Conservation (phyloP, 2,797 vertebrate species). For the Coranthus polyacanthus region DNA sequence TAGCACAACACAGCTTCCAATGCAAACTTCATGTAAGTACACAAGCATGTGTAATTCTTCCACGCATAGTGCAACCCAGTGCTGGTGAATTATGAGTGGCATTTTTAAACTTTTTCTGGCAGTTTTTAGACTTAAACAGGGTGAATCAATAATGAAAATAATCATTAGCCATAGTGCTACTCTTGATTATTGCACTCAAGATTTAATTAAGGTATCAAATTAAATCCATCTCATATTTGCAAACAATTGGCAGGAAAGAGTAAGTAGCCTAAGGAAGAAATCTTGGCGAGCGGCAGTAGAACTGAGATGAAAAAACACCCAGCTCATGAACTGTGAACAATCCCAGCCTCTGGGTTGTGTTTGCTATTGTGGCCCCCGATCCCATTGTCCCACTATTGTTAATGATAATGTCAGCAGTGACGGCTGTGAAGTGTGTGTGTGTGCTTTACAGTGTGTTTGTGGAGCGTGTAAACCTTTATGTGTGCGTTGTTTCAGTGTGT, state of each 20-base stretch:
- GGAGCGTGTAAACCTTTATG: too few species aligned
- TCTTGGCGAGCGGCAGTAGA: conserved; percentile 24
- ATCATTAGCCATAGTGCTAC: too few species aligned
- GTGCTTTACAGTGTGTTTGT: conserved; percentile 34
- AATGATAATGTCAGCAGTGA: conserved; percentile 77
- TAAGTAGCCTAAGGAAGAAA: conserved; percentile 23
- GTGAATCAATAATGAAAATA: too few species aligned
- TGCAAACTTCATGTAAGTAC: too few species aligned
- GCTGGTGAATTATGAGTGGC: too few species aligned
- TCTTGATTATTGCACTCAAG: too few species aligned
- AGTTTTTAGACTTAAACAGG: too few species aligned
- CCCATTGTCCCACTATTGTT: conserved; percentile 70
- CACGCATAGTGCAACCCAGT: too few species aligned
- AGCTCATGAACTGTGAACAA: conserved; percentile 63
- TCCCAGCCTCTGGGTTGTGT: conserved; percentile 52
- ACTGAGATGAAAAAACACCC: conserved; percentile 17
- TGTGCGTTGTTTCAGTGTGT: conserved; percentile 18
- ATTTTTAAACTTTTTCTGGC: too few species aligned
- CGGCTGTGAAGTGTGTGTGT: conserved; percentile 39
- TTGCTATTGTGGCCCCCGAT: conserved; percentile 66
- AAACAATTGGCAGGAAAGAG: conserved; percentile 5
- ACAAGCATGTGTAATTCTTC: too few species aligned
- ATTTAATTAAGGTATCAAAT: conserved; percentile 38
- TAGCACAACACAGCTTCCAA: too few species aligned
- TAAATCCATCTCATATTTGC: conserved; percentile 35